These are phyloP conservation scores for Mobula hypostoma DNA, from an alignment of 2,113 vertebrate genomes.

Conservation along the genomic window DNA sequence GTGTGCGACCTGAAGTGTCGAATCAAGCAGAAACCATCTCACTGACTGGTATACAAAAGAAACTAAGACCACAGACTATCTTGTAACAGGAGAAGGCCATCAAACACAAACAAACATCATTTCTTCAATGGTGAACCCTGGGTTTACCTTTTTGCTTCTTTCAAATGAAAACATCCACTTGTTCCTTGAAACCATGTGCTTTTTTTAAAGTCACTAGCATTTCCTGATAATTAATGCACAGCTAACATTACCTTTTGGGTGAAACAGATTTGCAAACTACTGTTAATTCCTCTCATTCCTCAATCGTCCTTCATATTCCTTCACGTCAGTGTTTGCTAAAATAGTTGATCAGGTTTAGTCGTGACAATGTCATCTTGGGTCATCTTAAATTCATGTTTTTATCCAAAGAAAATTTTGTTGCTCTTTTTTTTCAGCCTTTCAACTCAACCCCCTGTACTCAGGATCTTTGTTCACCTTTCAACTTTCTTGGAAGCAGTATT, in stretches of 20 bases:
- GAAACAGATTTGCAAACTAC: neutral
- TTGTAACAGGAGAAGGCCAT: neutral
- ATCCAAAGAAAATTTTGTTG: slow-evolving; percentile 9
- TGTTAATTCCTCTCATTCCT: neutral
- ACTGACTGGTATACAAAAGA: slow-evolving; percentile 12
- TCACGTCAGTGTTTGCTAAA: neutral
- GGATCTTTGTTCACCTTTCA: neutral
- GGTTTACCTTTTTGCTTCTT: neutral
- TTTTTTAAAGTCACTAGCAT: neutral
- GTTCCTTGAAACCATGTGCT: neutral
- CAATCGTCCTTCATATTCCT: neutral
- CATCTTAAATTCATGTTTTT: neutral
- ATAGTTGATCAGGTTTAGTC: neutral
- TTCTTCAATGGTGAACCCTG: neutral
- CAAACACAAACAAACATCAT: neutral
- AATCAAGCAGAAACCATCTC: neutral
- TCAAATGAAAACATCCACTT: neutral
- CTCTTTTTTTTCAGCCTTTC: neutral
- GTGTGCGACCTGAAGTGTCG: neutral
- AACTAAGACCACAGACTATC: neutral
- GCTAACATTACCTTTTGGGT: neutral
- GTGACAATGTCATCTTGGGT: neutral
- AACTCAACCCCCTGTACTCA: neutral
- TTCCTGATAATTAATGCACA: neutral
- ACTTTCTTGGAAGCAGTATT: neutral